Percentiles rank a stretch among this genome's conserved stretches.
Conservation (phyloP, 92 coral and sea anemone genomes). For the Epizoanthus illoricatus region DNA sequence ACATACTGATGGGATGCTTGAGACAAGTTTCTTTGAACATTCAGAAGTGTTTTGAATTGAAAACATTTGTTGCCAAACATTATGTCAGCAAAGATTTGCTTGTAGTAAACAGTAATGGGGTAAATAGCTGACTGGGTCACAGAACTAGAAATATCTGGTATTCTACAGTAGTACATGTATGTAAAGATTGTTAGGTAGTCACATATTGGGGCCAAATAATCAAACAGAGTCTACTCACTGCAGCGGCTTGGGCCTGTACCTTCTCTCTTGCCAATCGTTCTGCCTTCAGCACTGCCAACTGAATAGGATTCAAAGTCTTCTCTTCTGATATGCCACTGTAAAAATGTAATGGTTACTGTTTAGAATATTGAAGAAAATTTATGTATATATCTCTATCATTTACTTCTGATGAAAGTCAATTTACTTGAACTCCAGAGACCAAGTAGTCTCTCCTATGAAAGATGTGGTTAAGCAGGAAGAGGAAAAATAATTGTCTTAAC, state of each 20-base stretch:
- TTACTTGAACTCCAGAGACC: neutral
- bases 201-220: neutral
- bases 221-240: conserved; percentile 41
- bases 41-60: too few species aligned
- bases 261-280: conserved; percentile 87
- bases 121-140: too few species aligned
- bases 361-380: neutral
- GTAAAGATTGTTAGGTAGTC: neutral
- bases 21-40: too few species aligned
- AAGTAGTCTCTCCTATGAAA: too few species aligned
- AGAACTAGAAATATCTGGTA: neutral
- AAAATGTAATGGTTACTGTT: conserved; percentile 2
- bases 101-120: neutral
- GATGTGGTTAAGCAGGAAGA: too few species aligned
- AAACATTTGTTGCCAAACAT: too few species aligned
- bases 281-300: conserved; percentile 80
- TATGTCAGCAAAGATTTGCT: too few species aligned
- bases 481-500: too few species aligned
- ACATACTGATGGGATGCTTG: too few species aligned
- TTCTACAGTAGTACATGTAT: neutral
- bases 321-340: conserved; percentile 89
- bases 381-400: neutral
- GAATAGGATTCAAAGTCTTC: conserved; percentile 85
- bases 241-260: conserved; percentile 75
- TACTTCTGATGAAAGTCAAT: neutral